Percentiles rank a stretch among this genome's conserved stretches.
Evolutionary conservation across 2,888 invertebrate genomes (phyloP).

Genomic region (Ferdinandea cuprea): DNA sequence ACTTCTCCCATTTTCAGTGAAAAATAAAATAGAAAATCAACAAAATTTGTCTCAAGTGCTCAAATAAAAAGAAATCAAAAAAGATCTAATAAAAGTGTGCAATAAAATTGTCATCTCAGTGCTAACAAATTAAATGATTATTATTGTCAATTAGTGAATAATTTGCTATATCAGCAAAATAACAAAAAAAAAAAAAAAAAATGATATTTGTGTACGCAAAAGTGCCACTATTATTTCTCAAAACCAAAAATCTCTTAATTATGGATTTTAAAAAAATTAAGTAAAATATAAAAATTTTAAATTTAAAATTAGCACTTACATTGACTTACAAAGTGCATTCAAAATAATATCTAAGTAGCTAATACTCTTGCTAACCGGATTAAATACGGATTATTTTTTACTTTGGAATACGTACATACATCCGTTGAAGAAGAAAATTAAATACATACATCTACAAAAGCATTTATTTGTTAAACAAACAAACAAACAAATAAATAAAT

Average conservation of each 20-base stretch:
- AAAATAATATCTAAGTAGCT: constrained; percentile 10
- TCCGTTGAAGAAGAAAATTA: constrained; percentile 9
- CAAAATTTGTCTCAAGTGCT: constrained; percentile 68
- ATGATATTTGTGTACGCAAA: constrained; percentile 58
- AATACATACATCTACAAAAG: constrained; percentile 18
- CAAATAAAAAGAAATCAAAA: constrained; percentile 25
- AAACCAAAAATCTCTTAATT: constrained; percentile 48
- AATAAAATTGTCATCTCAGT: constrained; percentile 49
- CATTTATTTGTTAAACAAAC: constrained; percentile 21
- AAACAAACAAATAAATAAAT: constrained; percentile 15
- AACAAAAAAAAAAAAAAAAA: constrained; percentile 39
- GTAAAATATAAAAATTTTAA: constrained; percentile 31
- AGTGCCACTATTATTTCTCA: constrained; percentile 56
- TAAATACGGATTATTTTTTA: constrained; percentile 56
- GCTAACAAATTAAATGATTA: constrained; percentile 8
- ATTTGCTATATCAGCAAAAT: background rate
- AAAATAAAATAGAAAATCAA: constrained; percentile 50
- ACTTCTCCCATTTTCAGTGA: too few relatives aligned
- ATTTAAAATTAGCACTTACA: background rate
- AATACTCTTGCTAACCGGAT: constrained; percentile 34
- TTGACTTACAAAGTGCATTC: background rate
- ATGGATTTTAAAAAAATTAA: constrained; percentile 67
- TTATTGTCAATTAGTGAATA: constrained; percentile 56
- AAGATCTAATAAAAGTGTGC: constrained; percentile 24
- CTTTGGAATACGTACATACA: constrained; percentile 21